Evolutionary conservation across 2,797 vertebrate species (phyloP).

Genomic region (Lepus townsendii): DNA sequence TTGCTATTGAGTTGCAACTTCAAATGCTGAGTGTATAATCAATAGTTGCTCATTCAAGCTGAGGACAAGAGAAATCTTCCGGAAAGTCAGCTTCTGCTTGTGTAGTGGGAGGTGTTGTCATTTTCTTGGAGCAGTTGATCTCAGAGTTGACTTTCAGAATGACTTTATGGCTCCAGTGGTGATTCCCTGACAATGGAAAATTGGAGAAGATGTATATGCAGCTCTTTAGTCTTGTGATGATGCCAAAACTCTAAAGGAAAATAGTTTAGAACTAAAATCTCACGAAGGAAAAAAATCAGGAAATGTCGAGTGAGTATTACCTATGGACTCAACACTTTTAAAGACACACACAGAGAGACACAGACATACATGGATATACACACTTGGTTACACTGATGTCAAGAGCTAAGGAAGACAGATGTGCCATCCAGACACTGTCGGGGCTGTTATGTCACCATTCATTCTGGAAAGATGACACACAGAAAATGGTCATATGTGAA

Average conservation of each 20-base stretch:
- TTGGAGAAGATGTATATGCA: neutral
- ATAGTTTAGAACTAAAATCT: neutral
- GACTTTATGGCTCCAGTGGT: neutral
- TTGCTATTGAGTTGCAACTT: neutral
- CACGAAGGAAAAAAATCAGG: constrained; percentile 2
- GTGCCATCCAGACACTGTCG: neutral
- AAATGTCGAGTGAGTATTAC: neutral
- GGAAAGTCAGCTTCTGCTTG: neutral
- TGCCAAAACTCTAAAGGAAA: neutral
- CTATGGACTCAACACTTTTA: neutral
- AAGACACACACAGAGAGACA: neutral
- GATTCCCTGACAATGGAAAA: neutral
- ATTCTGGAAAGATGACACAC: neutral
- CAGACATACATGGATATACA: neutral
- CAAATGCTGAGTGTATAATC: neutral
- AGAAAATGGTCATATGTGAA: neutral
- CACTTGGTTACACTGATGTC: neutral
- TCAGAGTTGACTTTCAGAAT: neutral
- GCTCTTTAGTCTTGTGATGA: neutral
- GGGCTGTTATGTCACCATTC: neutral
- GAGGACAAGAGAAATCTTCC: neutral
- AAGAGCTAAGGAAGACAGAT: neutral
- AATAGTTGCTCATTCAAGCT: neutral
- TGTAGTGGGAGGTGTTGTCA: neutral
- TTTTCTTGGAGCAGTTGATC: neutral